These are phyloP conservation scores for Mormyrops boulengeri DNA, from an alignment of 2,797 vertebrate genomes.

Conservation along the genomic window DNA sequence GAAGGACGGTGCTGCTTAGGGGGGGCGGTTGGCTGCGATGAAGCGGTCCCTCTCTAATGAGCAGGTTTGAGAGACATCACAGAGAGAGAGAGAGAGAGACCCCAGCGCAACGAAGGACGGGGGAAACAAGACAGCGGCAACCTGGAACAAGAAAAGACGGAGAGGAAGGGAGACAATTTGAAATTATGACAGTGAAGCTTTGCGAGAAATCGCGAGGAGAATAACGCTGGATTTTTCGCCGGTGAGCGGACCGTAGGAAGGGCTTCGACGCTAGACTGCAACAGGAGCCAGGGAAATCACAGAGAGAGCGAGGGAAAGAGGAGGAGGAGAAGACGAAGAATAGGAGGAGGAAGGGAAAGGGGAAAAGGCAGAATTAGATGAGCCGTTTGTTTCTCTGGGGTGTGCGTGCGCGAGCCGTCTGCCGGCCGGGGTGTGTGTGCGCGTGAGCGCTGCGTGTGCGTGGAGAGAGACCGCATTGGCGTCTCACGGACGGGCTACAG, in stretches of 20 bases:
- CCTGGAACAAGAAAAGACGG: slow-evolving; percentile 40
- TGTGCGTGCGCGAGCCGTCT: slow-evolving; percentile 25
- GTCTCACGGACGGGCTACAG: slow-evolving; percentile 46
- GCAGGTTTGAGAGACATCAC: slow-evolving; percentile 62
- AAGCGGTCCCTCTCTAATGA: slow-evolving; percentile 70
- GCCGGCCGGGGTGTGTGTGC: slow-evolving; percentile 34
- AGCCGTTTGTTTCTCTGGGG: slow-evolving; percentile 53
- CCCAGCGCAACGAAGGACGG: slow-evolving; percentile 45
- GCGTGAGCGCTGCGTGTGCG: slow-evolving; percentile 25
- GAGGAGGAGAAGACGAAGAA: slow-evolving; percentile 12
- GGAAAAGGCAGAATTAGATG: slow-evolving; percentile 47
- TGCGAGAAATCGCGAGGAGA: slow-evolving; percentile 42
- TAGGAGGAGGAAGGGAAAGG: slow-evolving; percentile 32
- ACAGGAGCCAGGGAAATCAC: slow-evolving; percentile 47
- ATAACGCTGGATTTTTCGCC: slow-evolving; percentile 54
- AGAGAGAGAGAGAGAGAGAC: slow-evolving; percentile 36
- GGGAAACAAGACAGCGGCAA: slow-evolving; percentile 48
- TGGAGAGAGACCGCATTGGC: slow-evolving; percentile 68
- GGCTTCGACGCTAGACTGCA: slow-evolving; percentile 58
- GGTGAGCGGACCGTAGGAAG: slow-evolving; percentile 46
- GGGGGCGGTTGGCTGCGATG: slow-evolving; percentile 51
- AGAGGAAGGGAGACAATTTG: slow-evolving; percentile 46
- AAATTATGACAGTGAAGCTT: slow-evolving; percentile 47
- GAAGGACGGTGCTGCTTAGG: slow-evolving; percentile 32
- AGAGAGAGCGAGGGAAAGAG: slow-evolving; percentile 20